A percentile compares a stretch with the other conserved stretches of the same genome.
phyloP scores from a whole-genome alignment of 2,888 invertebrate genomes.

The Lasioglossum morio region DNA sequence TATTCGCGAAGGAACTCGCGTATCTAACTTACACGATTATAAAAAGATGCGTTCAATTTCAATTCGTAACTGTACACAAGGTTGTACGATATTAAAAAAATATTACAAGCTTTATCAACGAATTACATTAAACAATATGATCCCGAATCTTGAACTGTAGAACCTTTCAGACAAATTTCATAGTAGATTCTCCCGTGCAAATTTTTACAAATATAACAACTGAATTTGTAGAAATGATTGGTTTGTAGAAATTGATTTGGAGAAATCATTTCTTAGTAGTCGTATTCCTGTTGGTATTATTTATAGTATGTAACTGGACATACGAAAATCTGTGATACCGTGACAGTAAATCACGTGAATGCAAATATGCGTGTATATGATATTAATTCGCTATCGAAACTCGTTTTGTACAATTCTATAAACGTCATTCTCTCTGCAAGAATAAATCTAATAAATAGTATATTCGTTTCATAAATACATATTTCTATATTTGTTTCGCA shows the following conservation, averaged over 20 bases:
- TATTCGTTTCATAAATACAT: constrained; percentile 56
- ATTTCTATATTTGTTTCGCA: constrained; percentile 42
- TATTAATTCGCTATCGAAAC: constrained; percentile 57
- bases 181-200: constrained; percentile 35
- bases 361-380: constrained; percentile 52
- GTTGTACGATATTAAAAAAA: constrained; percentile 29
- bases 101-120: constrained; percentile 35
- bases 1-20: background rate
- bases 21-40: constrained; percentile 22
- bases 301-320: constrained; percentile 36
- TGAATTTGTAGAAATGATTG: constrained; percentile 36
- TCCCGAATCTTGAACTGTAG: constrained; percentile 54
- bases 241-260: no score
- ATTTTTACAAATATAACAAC: constrained; percentile 41
- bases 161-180: constrained; percentile 58
- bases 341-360: constrained; percentile 25
- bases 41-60: constrained; percentile 34
- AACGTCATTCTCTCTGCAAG: constrained; percentile 50
- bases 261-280: constrained; percentile 29
- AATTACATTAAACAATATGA: constrained; percentile 40
- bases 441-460: constrained; percentile 48
- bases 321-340: constrained; percentile 52
- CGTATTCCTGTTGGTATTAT: constrained; percentile 13
- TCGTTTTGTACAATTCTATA: constrained; percentile 68
- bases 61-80: constrained; percentile 11